Percentiles rank a stretch among this genome's conserved stretches.
Evolutionary conservation across 2,888 invertebrate species (phyloP).

Genomic region (Pseudanteris insignis): DNA sequence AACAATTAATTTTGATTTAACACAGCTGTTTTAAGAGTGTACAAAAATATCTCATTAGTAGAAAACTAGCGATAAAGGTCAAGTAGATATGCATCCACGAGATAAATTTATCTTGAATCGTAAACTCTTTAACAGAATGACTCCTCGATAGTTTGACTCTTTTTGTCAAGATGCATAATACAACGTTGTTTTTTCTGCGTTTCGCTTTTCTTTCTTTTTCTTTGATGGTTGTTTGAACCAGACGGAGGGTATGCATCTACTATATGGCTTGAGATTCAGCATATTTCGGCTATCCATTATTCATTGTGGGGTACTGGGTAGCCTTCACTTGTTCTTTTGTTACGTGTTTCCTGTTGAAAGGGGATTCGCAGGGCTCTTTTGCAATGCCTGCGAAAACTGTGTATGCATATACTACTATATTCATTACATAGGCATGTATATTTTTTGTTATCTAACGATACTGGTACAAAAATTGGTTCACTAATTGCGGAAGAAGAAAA

Average conservation of each 20-base stretch:
- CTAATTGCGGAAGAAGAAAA: too few relatives aligned
- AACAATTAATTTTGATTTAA: too few relatives aligned
- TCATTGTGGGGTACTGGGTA: slow-evolving; percentile 53
- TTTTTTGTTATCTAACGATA: slow-evolving; percentile 7
- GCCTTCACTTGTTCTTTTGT: slow-evolving; percentile 58
- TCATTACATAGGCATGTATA: slow-evolving; percentile 11
- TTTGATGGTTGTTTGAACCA: slow-evolving; percentile 33
- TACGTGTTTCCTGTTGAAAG: slow-evolving; percentile 52
- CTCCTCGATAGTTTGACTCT: too few relatives aligned
- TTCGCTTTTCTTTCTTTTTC: slow-evolving; percentile 16
- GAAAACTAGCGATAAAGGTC: too few relatives aligned
- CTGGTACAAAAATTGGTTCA: slow-evolving; percentile 1
- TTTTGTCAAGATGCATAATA: too few relatives aligned
- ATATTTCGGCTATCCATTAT: slow-evolving; percentile 60
- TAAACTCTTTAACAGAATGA: too few relatives aligned
- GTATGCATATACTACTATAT: slow-evolving; percentile 9
- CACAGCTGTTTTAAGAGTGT: too few relatives aligned
- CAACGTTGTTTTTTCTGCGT: slow-evolving; percentile 30
- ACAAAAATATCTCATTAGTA: too few relatives aligned
- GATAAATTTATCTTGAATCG: too few relatives aligned
- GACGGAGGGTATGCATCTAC: slow-evolving; percentile 42
- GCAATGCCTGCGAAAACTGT: slow-evolving; percentile 24
- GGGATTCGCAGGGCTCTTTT: slow-evolving; percentile 28
- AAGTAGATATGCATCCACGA: too few relatives aligned
- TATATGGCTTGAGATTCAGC: slow-evolving; percentile 55